Evolutionary conservation across 2,113 vertebrate genomes (phyloP).

Genomic region (Leiothrix lutea): DNA sequence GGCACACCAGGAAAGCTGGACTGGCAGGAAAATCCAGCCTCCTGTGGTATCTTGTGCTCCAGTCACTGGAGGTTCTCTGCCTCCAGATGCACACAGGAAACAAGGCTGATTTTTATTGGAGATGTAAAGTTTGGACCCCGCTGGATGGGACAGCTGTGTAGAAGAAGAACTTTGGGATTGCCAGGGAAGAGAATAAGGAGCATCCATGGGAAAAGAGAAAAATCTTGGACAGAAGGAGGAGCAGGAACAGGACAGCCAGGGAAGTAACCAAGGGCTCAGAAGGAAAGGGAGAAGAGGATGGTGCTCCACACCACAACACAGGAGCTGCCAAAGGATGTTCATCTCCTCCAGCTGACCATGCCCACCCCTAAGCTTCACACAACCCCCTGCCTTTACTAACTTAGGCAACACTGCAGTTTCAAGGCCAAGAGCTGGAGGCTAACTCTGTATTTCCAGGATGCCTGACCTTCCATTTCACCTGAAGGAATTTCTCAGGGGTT

Average conservation of each 20-base stretch:
- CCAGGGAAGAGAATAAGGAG: not conserved
- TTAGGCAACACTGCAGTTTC: not conserved
- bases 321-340: not conserved
- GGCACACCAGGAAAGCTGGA: not conserved
- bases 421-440: not conserved
- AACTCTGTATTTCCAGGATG: not conserved
- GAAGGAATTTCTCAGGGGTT: not conserved
- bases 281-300: not conserved
- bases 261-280: not conserved
- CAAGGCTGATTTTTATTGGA: not conserved
- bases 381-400: not conserved
- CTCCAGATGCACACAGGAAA: not conserved
- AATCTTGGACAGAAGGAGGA: not conserved
- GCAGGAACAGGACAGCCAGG: not conserved
- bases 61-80: not conserved
- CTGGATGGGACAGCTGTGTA: not conserved
- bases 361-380: not conserved
- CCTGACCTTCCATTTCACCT: not conserved
- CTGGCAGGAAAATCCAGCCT: not conserved
- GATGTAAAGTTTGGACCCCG: not conserved
- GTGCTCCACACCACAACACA: not conserved
- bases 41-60: not conserved
- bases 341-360: not conserved
- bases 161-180: not conserved
- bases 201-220: not conserved